Conservation (phyloP, 2,113 vertebrate species). For the Opisthocomus hoazin region DNA sequence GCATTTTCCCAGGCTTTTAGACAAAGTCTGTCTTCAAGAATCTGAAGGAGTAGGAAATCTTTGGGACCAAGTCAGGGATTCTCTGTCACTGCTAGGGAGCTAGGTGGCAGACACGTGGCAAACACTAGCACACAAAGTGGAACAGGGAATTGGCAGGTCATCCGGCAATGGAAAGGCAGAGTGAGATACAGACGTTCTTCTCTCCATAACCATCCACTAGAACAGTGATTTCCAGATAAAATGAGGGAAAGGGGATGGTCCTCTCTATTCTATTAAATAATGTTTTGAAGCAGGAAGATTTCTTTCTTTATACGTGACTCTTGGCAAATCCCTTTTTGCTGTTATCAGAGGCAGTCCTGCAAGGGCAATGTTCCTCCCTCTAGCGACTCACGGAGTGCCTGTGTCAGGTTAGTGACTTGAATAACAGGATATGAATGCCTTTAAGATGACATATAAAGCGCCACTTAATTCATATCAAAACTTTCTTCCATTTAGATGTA, state of each 20-base stretch:
- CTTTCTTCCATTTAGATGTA: not conserved
- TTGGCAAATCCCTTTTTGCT: not conserved
- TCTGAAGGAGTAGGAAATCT: not conserved
- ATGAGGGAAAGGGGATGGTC: accelerated
- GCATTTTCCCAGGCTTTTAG: not conserved
- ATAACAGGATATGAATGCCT: conserved; percentile 30
- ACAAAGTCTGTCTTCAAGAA: not conserved
- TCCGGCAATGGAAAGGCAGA: not conserved
- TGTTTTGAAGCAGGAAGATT: not conserved
- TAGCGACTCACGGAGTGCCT: not conserved
- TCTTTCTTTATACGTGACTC: not conserved
- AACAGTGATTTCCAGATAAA: not conserved
- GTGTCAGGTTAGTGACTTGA: not conserved
- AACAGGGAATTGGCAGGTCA: not conserved
- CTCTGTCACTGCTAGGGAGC: not conserved
- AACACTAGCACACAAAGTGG: not conserved
- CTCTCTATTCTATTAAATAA: not conserved
- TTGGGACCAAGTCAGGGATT: not conserved
- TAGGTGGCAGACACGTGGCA: not conserved
- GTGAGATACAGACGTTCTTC: not conserved
- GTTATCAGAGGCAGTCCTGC: not conserved
- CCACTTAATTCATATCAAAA: not conserved
- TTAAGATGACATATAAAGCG: not conserved
- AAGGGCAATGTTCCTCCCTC: not conserved
- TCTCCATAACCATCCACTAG: not conserved